Percentiles rank a stretch among this genome's conserved stretches.
Evolutionary conservation across 2,113 vertebrate species (phyloP).

Genomic region (Rallus limicola): DNA sequence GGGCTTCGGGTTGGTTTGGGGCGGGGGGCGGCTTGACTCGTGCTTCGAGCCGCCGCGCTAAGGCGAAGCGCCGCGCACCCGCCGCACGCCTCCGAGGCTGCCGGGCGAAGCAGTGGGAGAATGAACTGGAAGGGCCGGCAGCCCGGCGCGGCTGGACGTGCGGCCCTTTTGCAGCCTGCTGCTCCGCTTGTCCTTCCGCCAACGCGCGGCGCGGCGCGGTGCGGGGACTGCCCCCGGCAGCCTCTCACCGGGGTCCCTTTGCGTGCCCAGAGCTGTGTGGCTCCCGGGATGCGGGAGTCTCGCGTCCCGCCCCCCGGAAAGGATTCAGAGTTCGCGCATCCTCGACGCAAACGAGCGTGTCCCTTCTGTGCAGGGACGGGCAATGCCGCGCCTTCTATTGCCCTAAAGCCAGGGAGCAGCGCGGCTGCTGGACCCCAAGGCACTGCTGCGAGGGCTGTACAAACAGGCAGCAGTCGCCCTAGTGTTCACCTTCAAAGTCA

Average conservation of each 20-base stretch:
- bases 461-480: rapidly evolving
- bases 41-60: neutral
- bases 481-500: neutral
- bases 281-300: neutral
- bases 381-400: neutral
- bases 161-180: neutral
- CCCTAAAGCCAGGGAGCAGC: neutral
- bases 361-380: rapidly evolving
- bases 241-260: neutral
- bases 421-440: neutral
- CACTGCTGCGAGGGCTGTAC: neutral
- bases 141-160: rapidly evolving
- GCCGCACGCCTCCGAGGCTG: rapidly evolving
- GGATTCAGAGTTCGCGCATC: neutral
- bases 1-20: too few relatives aligned
- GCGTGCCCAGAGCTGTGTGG: neutral
- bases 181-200: neutral
- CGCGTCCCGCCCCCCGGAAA: neutral
- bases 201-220: neutral
- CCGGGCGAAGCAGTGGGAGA: too few relatives aligned
- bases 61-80: rapidly evolving
- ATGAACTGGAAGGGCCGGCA: rapidly evolving
- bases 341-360: neutral
- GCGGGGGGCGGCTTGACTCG: rapidly evolving
- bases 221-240: neutral